Evolutionary conservation across 2,888 invertebrate species (phyloP), one percentile per base, ranked within the genome.

Genomic region (Ganaspis brasiliensis): DNA sequence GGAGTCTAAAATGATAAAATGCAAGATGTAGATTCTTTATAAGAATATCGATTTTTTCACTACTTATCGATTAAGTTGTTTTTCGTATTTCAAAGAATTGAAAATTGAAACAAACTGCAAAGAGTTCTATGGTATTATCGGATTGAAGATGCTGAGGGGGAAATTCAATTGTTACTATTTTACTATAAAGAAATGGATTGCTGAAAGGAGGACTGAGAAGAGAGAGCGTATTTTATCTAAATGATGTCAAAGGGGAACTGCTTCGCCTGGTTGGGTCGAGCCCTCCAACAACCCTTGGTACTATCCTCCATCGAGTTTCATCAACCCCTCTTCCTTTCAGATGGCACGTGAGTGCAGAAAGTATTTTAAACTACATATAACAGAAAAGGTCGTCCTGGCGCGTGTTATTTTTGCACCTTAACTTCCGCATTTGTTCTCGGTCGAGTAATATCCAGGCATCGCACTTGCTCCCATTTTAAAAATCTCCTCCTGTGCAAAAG

Each of bases 181-280:
- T 81, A 84, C 78, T 59, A 31, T 61, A 57, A 63, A 77, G 77
- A 72, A 73, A 72, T 79, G 77, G 78, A 73, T 75, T 81, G 80
- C 79, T 79, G 72, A 81, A 83, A 85, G 82, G 77, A 77, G 81
- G 72, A 77, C 81, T 77, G 80, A 79, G 83, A 83, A 85, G 82
- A 83, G 84, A 80, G 80, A 78, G 80, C 85, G 86, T 88, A 90
- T 88, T 89, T 90, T 88, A 89, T 89, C 86, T 86, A 88, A 89
- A 90, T 87, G 87, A 88, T 87, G 87, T 88, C 88, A 89, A 89
- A 90, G 87, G 87, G 86, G 85, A 83, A 83, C 76, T 67, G 45
- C 45, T 67, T 67, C 45, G 19, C 14, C 19, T 78, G 79, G 79
- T 83, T 82, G 84, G 81, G 82, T 84, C 84, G 83, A 76, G 81